A percentile compares a stretch with the other conserved stretches of the same genome.
Evolutionary conservation across 2,888 invertebrate species (phyloP).

Genomic region (Hartigia nigra): DNA sequence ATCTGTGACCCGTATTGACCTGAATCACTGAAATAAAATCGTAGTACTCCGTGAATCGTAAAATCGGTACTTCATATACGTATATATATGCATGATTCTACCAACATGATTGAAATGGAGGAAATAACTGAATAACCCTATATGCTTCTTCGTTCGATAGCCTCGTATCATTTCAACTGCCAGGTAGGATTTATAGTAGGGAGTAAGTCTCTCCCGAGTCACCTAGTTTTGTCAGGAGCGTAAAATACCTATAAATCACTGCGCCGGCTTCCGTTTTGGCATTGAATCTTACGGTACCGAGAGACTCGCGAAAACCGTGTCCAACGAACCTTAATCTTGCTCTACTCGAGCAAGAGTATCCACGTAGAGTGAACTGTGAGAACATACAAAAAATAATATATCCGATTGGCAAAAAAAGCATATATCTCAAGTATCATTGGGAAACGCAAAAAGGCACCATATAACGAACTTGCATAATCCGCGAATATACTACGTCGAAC

Average conservation of each 20-base stretch:
- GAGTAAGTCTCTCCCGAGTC: slow-evolving; percentile 32
- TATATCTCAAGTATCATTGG: background rate
- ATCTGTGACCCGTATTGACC: background rate
- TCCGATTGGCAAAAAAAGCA: no score
- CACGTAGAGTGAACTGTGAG: background rate
- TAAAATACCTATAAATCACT: slow-evolving; percentile 38
- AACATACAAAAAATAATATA: no score
- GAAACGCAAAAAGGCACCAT: background rate
- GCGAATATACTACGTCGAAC: slow-evolving; percentile 71
- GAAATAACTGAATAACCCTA: background rate
- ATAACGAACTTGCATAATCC: background rate
- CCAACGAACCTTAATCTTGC: background rate
- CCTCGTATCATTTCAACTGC: background rate
- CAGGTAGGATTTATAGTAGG: background rate
- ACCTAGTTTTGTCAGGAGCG: slow-evolving; percentile 37
- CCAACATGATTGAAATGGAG: background rate
- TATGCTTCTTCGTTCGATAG: background rate
- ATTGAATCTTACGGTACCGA: slow-evolving; percentile 24
- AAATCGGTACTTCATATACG: background rate
- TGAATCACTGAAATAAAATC: background rate
- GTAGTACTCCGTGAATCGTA: background rate
- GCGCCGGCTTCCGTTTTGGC: slow-evolving; percentile 34
- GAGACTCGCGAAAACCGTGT: background rate
- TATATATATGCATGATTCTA: background rate
- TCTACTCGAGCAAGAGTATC: no score